These are phyloP conservation scores for Orchestes rusci DNA, from an alignment of 2,888 invertebrate species.

Conservation along the genomic window DNA sequence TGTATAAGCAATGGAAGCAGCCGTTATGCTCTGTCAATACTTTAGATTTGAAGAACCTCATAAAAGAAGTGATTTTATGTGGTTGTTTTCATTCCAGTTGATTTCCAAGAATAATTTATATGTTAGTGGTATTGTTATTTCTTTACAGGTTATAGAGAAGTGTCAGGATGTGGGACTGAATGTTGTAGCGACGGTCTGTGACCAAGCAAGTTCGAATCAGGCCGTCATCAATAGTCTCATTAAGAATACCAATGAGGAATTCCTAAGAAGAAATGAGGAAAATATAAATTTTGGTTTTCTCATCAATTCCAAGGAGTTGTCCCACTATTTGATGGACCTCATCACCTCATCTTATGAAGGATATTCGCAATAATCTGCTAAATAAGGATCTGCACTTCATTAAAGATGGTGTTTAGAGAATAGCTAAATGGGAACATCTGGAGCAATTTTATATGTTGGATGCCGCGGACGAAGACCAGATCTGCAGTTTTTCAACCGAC, in stretches of 20 bases:
- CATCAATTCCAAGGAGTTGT: slow-evolving; percentile 13
- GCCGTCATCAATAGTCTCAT: slow-evolving; percentile 24
- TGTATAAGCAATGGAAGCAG: background rate
- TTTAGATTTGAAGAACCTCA: background rate
- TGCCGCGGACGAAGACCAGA: slow-evolving; percentile 5
- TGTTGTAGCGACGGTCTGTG: slow-evolving; percentile 31
- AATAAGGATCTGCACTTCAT: slow-evolving; percentile 15
- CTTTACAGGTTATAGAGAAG: slow-evolving; percentile 17
- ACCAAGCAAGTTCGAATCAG: slow-evolving; percentile 31
- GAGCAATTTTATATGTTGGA: slow-evolving; percentile 19
- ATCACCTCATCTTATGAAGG: slow-evolving; percentile 22
- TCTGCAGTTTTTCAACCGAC: slow-evolving; percentile 22
- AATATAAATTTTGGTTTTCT: slow-evolving; percentile 16
- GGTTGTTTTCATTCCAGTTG: too few relatives aligned
- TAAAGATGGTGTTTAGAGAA: slow-evolving; percentile 6
- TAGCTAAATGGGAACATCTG: slow-evolving; percentile 20
- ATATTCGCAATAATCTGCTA: slow-evolving; percentile 22
- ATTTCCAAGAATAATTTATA: too few relatives aligned
- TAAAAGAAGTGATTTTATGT: background rate
- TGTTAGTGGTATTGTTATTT: background rate
- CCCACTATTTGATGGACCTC: slow-evolving; percentile 23
- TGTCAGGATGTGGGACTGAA: slow-evolving; percentile 24
- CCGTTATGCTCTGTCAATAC: background rate
- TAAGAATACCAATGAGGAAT: slow-evolving; percentile 1
- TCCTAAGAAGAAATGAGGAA: slow-evolving; percentile 8